These are phyloP conservation scores for Laothoe populi DNA, from an alignment of 2,888 invertebrate genomes.

Conservation along the genomic window DNA sequence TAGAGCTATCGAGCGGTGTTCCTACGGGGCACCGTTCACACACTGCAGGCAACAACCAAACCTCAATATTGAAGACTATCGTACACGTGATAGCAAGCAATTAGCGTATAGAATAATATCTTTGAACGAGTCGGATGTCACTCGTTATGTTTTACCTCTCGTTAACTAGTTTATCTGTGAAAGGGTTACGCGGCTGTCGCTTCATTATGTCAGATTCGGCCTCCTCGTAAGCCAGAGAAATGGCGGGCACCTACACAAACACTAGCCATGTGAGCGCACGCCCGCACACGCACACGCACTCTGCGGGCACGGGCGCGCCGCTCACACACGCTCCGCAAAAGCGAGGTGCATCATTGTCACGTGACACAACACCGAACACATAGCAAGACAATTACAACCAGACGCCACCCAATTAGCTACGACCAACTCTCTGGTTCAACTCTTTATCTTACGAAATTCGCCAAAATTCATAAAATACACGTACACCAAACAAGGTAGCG, in stretches of 20 bases:
- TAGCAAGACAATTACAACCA: slow-evolving; percentile 56
- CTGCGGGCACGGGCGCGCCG: slow-evolving; percentile 34
- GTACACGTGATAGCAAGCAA: slow-evolving; percentile 82
- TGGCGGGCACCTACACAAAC: slow-evolving; percentile 95
- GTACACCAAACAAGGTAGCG: slow-evolving; percentile 42
- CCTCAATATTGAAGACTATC: slow-evolving; percentile 75
- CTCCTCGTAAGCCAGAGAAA: slow-evolving; percentile 99
- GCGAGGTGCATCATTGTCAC: slow-evolving; percentile 65
- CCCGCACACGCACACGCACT: slow-evolving; percentile 38
- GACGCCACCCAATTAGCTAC: slow-evolving; percentile 39
- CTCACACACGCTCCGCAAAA: slow-evolving; percentile 38
- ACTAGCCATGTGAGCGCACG: slow-evolving; percentile 79
- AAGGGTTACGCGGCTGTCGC: slow-evolving; percentile 98
- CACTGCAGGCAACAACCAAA: slow-evolving; percentile 80
- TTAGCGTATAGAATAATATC: slow-evolving; percentile 81
- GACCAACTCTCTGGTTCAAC: background rate
- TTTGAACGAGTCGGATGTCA: slow-evolving; percentile 69
- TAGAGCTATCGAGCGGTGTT: slow-evolving; percentile 58
- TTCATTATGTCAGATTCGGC: slow-evolving; percentile 99
- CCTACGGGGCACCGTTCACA: slow-evolving; percentile 65
- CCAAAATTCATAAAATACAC: background rate
- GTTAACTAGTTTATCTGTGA: slow-evolving; percentile 99
- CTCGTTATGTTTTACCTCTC: slow-evolving; percentile 92
- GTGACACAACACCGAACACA: slow-evolving; percentile 78
- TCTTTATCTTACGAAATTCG: background rate